A percentile compares a stretch with the other conserved stretches of the same genome.
phyloP scores from a whole-genome alignment of 35 echinoderm and acorn worm genomes.

The Hemicentrotus pulcherrimus region DNA sequence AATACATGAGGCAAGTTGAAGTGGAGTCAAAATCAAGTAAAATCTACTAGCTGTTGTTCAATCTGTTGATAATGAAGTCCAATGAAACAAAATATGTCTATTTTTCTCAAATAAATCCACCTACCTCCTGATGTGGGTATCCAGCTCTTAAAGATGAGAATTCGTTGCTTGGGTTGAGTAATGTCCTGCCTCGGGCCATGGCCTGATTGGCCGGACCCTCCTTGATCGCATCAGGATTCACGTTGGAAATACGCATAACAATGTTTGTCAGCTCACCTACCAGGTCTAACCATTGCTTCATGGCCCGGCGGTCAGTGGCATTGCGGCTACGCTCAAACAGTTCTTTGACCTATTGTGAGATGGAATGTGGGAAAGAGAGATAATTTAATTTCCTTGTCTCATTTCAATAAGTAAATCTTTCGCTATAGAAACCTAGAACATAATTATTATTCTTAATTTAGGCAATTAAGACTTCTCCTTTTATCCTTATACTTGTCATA shows the following conservation, averaged over 20 bases:
- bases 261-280: conserved; percentile 64
- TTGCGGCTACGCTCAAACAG: conserved; percentile 86
- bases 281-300: conserved; percentile 91
- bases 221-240: background rate
- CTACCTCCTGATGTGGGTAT: conserved; percentile 98
- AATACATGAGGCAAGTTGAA: too few species aligned
- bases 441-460: too few species aligned
- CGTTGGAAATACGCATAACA: conserved; percentile 55
- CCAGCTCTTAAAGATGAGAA: conserved; percentile 78
- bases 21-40: too few species aligned
- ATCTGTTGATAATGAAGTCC: too few species aligned
- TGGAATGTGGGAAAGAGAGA: background rate
- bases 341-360: conserved; percentile 67
- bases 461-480: too few species aligned
- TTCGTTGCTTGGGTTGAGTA: conserved; percentile 85
- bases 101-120: background rate
- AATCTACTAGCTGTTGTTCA: too few species aligned
- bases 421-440: too few species aligned
- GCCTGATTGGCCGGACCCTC: conserved; percentile 61
- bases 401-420: background rate
- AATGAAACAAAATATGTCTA: too few species aligned
- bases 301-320: conserved; percentile 83
- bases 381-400: background rate
- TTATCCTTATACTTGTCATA: too few species aligned
- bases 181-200: conserved; percentile 70